Base-by-base conservation (phyloP, 2,797 vertebrate genomes). In the Gallinago nigripennis region DNA sequence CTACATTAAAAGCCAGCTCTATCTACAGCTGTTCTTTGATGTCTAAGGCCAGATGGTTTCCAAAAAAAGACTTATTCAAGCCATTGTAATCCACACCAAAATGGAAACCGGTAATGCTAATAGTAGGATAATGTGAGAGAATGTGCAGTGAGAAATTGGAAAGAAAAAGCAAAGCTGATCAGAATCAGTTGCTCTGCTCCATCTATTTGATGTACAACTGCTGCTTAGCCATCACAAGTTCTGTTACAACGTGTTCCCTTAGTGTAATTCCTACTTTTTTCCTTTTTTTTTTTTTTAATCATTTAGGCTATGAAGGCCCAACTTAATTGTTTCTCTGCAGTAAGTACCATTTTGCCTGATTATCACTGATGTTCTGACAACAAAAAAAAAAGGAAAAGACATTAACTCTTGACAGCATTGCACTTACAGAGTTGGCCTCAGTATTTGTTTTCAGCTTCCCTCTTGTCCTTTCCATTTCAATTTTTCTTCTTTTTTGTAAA, bases 21-120 rank as follows among this genome's bases (percentile, higher is more conserved):
- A 51, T 75, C 85, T 84, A 94, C 96, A 96, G 93, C 95, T 96
- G 93, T 68, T 95, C 93, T 95, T 92, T 96, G 94, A 96, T 82
- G 88, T 83, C 50, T 82, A 46, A 68, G 61, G 63, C 95, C 94
- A 94, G 95, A 97, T 91, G 96, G 95, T 51, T 92, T 77, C 94
- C 53, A 69, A 89, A 94, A 95, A 95, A 82, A 86, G 79, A 72
- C 77, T 80, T 95, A 81, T 71, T 61, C 18, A 43, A 80, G 61
- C 58, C 79, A 88, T 4, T 46, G 68, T 48, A 35, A 92, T 76
- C 66, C 82, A 46, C 14, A 91, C 73, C 25, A 14, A 90, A 87
- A 93, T 87, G 87, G 90, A 87, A 51, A 82, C 13, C 4, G 3
- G 72, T 53, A 53, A 65, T 33, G 61, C 61, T 82, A 54, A 82